phyloP scores from a whole-genome alignment of 2,888 invertebrate species.

The Pyrgus malvae region DNA sequence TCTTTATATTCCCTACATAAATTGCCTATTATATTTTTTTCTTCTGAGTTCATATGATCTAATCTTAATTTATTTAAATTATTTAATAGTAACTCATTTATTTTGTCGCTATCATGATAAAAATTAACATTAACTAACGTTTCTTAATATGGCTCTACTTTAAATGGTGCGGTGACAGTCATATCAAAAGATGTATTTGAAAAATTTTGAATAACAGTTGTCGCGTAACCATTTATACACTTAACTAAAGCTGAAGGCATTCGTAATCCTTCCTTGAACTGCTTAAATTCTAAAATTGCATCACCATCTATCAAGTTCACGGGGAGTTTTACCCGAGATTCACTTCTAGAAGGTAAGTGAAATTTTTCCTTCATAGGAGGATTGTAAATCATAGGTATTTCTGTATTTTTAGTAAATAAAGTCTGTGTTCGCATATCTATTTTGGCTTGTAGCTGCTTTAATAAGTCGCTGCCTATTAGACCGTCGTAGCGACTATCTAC shows the following conservation, averaged over 20 bases:
- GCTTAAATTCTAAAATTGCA: not conserved
- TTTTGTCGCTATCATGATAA: not conserved
- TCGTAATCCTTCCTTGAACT: slow-evolving; percentile 8
- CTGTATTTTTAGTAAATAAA: slow-evolving; percentile 14
- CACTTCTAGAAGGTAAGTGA: no score
- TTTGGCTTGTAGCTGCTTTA: slow-evolving; percentile 30
- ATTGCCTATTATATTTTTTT: slow-evolving; percentile 34
- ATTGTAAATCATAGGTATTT: slow-evolving; percentile 29
- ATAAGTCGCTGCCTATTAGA: slow-evolving; percentile 29
- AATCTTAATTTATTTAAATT: slow-evolving; percentile 26
- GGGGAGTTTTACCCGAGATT: not conserved
- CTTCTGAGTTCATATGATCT: slow-evolving; percentile 41
- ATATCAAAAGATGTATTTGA: slow-evolving; percentile 1
- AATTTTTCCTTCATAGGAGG: no score
- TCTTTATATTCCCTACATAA: slow-evolving; percentile 40
- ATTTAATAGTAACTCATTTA: slow-evolving; percentile 1
- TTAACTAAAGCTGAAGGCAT: slow-evolving; percentile 34
- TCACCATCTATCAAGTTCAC: not conserved
- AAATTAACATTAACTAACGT: not conserved
- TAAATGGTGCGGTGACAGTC: not conserved
- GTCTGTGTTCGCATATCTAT: slow-evolving; percentile 28
- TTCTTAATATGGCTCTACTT: no score
- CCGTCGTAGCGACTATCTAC: slow-evolving; percentile 30
- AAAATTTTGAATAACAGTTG: slow-evolving; percentile 10
- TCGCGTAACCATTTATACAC: slow-evolving; percentile 4